Evolutionary conservation across 2,888 invertebrate species (phyloP).

Genomic region (Sinotaia quadrata): DNA sequence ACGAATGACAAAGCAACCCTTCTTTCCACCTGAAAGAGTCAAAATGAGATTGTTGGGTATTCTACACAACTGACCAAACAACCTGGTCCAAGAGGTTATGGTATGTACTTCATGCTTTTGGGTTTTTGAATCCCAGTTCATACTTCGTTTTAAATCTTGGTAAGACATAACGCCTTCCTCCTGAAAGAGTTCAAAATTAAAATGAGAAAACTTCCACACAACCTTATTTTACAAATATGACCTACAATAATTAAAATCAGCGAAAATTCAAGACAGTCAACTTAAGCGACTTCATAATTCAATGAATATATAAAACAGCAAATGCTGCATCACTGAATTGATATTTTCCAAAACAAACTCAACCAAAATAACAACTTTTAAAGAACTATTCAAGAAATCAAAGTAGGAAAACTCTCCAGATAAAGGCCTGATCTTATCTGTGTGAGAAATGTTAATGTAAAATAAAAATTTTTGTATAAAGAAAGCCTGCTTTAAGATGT

Average conservation of each 20-base stretch:
- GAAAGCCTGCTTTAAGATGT: too few species aligned
- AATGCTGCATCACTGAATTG: constrained; percentile 2
- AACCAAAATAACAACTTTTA: too few species aligned
- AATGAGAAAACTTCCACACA: too few species aligned
- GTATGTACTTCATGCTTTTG: constrained; percentile 36
- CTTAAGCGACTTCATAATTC: too few species aligned
- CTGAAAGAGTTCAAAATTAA: too few species aligned
- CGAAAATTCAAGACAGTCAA: too few species aligned
- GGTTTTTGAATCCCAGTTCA: constrained; percentile 49
- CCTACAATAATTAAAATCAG: background rate
- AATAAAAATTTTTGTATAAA: too few species aligned
- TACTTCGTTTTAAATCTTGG: constrained; percentile 62
- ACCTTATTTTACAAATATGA: background rate
- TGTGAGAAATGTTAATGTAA: too few species aligned
- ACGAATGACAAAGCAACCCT: constrained; percentile 69
- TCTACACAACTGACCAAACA: constrained; percentile 77
- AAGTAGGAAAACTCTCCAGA: too few species aligned
- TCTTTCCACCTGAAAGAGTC: constrained; percentile 64
- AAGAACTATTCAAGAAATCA: too few species aligned
- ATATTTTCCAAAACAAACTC: too few species aligned
- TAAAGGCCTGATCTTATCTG: too few species aligned
- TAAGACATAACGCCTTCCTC: constrained; percentile 63
- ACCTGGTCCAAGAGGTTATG: constrained; percentile 74
- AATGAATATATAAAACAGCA: constrained; percentile 2
- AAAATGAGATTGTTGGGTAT: constrained; percentile 75